Base-by-base conservation (phyloP, 2,113 vertebrate species). In the Machaerirhynchus nigripectus region DNA sequence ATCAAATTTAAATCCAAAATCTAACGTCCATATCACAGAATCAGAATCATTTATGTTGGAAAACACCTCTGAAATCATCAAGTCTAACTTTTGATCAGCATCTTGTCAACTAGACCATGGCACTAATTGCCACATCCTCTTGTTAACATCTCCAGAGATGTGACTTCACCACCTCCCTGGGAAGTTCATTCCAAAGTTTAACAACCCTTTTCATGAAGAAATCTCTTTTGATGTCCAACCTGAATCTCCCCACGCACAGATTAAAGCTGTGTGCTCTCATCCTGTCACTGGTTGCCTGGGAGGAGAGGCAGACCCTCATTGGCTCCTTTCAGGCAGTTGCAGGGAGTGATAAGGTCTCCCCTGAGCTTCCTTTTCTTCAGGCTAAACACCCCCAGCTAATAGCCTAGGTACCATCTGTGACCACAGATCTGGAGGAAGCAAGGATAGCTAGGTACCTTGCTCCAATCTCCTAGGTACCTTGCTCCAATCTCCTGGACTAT, bases 261-360 rank as follows among this genome's bases (percentile, higher is more conserved):
- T 28, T n/a, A 23, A 40, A 15, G 6, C 39, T 70, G 10, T 55
- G 33, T 47, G 19, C 15, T 79, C 28, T 24, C n/a, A 61, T 46
- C 21, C 24, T 26, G 30, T 17, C 11, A 15, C 19, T 26, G 40
- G 10, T 20, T 77, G 55, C 22, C 27, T 53, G 27, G 18, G 15
- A 69, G 33, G 53, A 53, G 39, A 61, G 24, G 28, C 5, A 1
- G 1, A 39, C 11, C 23, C 10, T 33, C 28, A n/a, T 6, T 47
- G 18, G 2, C n/a, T 70, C 47, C 30, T 70, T 55, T n/a, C 24
- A 79, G 11, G 56, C 7, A 3, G 6, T 21, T 63, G 20, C 21
- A 24, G 10, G 46, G n/a, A 55, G 16, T 1, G 0, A 21, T n/a
- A 13, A 47, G 3, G 10, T n/a, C 39, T 28, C 15, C 19, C 23